Base-by-base conservation (phyloP, 2,888 invertebrate species). In the Tetranychus piercei region DNA sequence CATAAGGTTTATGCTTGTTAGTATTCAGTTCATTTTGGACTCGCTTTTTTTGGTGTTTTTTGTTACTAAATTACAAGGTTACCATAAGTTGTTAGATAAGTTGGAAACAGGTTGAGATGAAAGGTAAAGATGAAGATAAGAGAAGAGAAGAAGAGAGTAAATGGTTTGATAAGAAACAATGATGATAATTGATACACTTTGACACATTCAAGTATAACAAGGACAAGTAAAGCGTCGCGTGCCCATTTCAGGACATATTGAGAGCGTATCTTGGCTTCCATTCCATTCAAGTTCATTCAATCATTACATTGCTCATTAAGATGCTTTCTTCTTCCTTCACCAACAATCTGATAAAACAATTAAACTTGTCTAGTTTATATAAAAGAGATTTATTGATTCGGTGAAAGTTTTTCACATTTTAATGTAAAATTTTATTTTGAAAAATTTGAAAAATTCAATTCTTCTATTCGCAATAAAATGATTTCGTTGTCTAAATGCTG, bases 81-180 rank as follows among this genome's bases (percentile, higher is more conserved):
- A 55, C 55, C 55, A 55, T 55, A 55, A 55, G 55, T 55, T 55
- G 55, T 55, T 55, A 55, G 55, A 55, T 55, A 55, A 55, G 55
- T 9, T 55, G 11, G 34, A 55, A 55, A 55, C 55, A 55, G 55
- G 55, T 55, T 55, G 15, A 55, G 55, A 55, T 3, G 55, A 55
- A 55, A 2, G 55, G 15, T 55, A 15, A 55, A 15, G 55, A 55
- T 55, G 55, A 55, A 15, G 55, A 55, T 55, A 55, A 55, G 45
- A 9, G 6, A 9, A 9, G 45, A 45, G 45, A 8, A 9, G 55
- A 15, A 55, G 9, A 55, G 55, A 55, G 15, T 55, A 55, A 55
- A 55, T 55, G 55, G 9, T 55, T 55, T 55, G 55, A 55, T 55
- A 55, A 55, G 55, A 55, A 55, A 55, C 55, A 55, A 55, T 55